phyloP scores from a whole-genome alignment of 2,797 vertebrate genomes.

The Eulemur albifrons region DNA sequence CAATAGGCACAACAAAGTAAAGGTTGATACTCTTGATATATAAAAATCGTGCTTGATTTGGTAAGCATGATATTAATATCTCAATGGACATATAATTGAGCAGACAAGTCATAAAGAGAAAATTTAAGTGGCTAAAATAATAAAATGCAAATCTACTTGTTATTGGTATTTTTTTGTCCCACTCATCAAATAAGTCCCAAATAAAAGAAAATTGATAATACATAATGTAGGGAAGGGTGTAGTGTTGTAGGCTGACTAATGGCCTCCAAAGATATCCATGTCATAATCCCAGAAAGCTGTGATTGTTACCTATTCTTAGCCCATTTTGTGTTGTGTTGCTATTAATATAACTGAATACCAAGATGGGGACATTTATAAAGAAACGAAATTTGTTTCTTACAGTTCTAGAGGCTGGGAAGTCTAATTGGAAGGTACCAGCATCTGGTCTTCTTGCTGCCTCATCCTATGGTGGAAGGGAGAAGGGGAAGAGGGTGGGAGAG shows the following conservation, averaged over 20 bases:
- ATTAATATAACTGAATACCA: neutral
- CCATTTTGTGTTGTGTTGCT: neutral
- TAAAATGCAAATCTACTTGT: slow-evolving; percentile 18
- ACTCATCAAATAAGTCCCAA: neutral
- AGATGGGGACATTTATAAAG: neutral
- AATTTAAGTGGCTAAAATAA: neutral
- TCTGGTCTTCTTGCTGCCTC: neutral
- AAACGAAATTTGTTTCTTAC: neutral
- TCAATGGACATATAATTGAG: neutral
- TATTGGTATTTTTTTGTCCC: neutral
- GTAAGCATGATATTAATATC: neutral
- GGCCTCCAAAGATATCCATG: neutral
- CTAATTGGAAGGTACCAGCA: neutral
- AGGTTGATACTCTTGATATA: neutral
- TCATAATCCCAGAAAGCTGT: neutral
- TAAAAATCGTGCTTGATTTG: neutral
- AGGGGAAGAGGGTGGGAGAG: neutral
- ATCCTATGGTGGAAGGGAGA: neutral
- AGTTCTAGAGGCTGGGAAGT: neutral
- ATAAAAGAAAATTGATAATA: neutral
- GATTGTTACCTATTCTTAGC: neutral
- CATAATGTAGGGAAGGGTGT: neutral
- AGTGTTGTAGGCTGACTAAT: neutral
- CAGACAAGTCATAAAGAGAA: neutral
- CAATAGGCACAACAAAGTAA: neutral